These are phyloP conservation scores for Sepioteuthis lessoniana DNA, from an alignment of 2,888 invertebrate genomes.

Conservation along the genomic window DNA sequence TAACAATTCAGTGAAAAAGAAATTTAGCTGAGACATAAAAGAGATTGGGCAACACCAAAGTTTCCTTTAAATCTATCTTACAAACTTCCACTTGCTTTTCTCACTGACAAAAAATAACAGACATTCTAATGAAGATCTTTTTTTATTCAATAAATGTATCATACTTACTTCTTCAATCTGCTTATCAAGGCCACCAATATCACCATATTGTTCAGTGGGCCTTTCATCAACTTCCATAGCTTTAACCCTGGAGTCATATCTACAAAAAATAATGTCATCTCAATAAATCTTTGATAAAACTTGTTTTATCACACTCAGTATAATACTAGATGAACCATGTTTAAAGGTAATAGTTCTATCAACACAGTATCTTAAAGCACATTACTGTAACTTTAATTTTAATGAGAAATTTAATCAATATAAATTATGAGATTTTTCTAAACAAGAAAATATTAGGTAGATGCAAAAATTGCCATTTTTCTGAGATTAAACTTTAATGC, in stretches of 20 bases:
- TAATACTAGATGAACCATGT: neutral
- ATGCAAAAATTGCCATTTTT: too few relatives aligned
- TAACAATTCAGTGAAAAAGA: too few relatives aligned
- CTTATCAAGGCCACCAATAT: constrained; percentile 99
- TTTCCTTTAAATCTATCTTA: too few relatives aligned
- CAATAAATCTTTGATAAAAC: neutral
- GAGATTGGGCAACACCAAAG: too few relatives aligned
- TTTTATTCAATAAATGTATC: neutral
- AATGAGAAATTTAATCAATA: too few relatives aligned
- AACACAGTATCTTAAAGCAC: neutral
- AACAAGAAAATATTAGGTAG: too few relatives aligned
- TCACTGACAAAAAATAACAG: neutral
- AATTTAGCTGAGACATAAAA: too few relatives aligned
- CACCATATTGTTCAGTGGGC: constrained; percentile 99
- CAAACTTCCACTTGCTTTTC: neutral
- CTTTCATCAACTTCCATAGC: constrained; percentile 99
- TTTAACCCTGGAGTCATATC: constrained; percentile 94
- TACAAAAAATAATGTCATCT: constrained; percentile 54
- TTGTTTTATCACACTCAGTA: neutral
- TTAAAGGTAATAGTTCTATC: neutral
- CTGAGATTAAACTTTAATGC: too few relatives aligned
- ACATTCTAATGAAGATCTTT: neutral
- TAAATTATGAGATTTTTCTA: too few relatives aligned
- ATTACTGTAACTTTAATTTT: too few relatives aligned
- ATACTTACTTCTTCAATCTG: constrained; percentile 86